These are phyloP conservation scores for Altica lythri DNA, from an alignment of 2,888 invertebrate species.

Conservation along the genomic window DNA sequence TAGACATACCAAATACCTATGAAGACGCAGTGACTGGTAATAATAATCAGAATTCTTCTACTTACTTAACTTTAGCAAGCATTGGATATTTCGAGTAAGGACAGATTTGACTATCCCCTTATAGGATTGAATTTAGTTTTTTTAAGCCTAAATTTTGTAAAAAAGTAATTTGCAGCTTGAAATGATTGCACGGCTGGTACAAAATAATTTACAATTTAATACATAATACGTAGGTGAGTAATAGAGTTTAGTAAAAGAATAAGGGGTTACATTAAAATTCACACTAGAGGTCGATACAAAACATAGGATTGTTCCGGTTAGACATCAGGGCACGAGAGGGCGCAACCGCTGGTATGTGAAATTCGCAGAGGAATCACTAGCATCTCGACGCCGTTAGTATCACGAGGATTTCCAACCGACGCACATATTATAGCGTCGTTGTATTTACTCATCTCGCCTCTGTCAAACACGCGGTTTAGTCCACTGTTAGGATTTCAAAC, in stretches of 20 bases:
- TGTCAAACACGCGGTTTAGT: slow-evolving; percentile 38
- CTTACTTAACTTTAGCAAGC: too few species aligned
- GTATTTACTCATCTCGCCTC: slow-evolving; percentile 20
- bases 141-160: too few species aligned
- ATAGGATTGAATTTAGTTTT: too few species aligned
- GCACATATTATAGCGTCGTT: slow-evolving; percentile 25
- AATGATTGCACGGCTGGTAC: too few species aligned
- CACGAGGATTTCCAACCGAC: slow-evolving; percentile 40
- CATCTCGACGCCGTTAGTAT: slow-evolving; percentile 47
- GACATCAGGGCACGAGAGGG: slow-evolving; percentile 41
- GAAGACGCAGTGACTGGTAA: too few species aligned
- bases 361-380: slow-evolving; percentile 35
- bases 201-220: neutral
- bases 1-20: too few species aligned
- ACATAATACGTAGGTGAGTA: slow-evolving; percentile 19
- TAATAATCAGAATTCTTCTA: too few species aligned
- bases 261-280: slow-evolving; percentile 28
- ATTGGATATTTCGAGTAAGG: too few species aligned
- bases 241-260: slow-evolving; percentile 23
- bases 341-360: slow-evolving; percentile 40
- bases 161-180: too few species aligned
- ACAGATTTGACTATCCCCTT: too few species aligned
- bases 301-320: slow-evolving; percentile 34
- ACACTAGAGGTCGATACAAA: slow-evolving; percentile 41
- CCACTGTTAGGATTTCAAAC: slow-evolving; percentile 20